phyloP scores from a whole-genome alignment of 2,113 vertebrate species.

The Ctenodactylus gundi region DNA sequence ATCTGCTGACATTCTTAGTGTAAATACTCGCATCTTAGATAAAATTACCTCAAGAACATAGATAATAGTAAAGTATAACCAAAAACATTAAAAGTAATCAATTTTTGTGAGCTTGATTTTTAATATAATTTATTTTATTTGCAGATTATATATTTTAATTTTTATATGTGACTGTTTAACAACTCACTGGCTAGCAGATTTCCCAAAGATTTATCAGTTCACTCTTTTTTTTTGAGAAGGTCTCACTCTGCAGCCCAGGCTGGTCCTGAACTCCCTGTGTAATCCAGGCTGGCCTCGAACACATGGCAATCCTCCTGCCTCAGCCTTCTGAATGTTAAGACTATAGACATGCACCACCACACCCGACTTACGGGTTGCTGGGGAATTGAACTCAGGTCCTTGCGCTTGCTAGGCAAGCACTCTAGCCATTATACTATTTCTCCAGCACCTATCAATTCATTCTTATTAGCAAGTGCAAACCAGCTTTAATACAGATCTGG shows the following conservation, averaged over 20 bases:
- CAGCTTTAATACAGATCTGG: not conserved
- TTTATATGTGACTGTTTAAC: not conserved
- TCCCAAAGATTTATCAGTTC: not conserved
- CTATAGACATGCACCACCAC: no score
- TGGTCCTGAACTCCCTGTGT: no score
- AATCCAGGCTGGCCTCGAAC: no score
- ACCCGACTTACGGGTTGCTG: no score
- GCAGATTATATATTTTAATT: constrained; percentile 1
- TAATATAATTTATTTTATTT: not conserved
- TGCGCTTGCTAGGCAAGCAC: no score
- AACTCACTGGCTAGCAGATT: not conserved
- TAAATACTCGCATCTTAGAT: not conserved
- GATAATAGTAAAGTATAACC: not conserved
- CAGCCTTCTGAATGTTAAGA: no score
- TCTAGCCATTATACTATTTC: no score
- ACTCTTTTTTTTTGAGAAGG: not conserved
- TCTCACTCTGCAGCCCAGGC: no score
- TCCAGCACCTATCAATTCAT: no score
- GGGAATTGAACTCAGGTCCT: no score
- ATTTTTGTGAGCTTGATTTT: not conserved
- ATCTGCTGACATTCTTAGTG: not conserved
- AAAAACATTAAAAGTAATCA: not conserved
- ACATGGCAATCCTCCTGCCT: no score
- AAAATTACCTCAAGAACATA: not conserved
- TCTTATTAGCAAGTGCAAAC: not conserved